phyloP scores from a whole-genome alignment of 1,140 invertebrate species.

The Druon quercuslanigerum region DNA sequence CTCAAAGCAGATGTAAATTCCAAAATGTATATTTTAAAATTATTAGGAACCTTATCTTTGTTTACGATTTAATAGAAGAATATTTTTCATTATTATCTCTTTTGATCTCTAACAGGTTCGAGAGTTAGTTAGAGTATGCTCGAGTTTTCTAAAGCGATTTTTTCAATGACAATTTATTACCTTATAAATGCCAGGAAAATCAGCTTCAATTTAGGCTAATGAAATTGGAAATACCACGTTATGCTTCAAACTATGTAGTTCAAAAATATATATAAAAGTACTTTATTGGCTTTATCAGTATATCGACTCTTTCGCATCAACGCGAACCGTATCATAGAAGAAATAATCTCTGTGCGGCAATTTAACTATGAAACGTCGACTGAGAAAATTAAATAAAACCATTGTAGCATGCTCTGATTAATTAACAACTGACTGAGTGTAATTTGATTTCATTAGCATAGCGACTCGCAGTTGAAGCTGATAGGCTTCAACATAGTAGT shows the following conservation, averaged over 20 bases:
- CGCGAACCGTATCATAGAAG: background rate
- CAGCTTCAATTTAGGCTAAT: background rate
- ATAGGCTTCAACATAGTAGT: background rate
- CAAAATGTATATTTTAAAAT: too few relatives aligned
- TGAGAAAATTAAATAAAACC: conserved; percentile 23
- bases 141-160: background rate
- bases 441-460: conserved; percentile 17
- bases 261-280: too few relatives aligned
- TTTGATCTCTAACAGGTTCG: background rate
- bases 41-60: too few relatives aligned
- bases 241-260: background rate
- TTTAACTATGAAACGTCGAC: conserved; percentile 11
- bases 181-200: background rate
- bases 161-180: background rate
- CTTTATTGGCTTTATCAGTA: background rate
- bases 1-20: too few relatives aligned
- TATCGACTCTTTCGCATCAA: background rate
- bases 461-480: conserved; percentile 2
- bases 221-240: background rate
- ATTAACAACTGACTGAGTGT: conserved; percentile 7
- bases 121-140: background rate
- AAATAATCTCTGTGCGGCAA: background rate
- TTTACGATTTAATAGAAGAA: too few relatives aligned
- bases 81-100: too few relatives aligned
- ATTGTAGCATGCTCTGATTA: conserved; percentile 7